Evolutionary conservation across 1,140 invertebrate species (phyloP).

Genomic region (Drosophila albomicans): DNA sequence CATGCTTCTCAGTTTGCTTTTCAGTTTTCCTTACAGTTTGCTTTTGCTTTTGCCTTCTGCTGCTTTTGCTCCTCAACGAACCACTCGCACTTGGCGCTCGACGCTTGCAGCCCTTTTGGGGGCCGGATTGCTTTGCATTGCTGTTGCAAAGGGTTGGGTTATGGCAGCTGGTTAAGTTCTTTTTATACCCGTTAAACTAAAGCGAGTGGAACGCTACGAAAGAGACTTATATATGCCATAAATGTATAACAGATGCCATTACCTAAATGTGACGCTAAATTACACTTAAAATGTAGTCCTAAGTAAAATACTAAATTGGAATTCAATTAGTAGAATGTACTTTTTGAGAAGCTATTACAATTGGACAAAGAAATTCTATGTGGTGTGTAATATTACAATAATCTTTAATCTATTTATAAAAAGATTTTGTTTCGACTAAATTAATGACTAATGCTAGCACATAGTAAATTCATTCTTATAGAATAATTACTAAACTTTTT

Average conservation of each 20-base stretch:
- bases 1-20: slow-evolving; percentile 70
- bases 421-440: too few species aligned
- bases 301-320: background rate
- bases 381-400: too few species aligned
- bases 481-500: too few species aligned
- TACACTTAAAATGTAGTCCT: background rate
- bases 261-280: slow-evolving; percentile 8
- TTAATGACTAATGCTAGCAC: too few species aligned
- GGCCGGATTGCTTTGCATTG: slow-evolving; percentile 22
- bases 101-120: slow-evolving; percentile 21
- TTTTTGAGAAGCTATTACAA: too few species aligned
- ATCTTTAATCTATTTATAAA: too few species aligned
- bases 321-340: background rate
- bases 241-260: slow-evolving; percentile 1
- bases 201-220: background rate
- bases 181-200: slow-evolving; percentile 12
- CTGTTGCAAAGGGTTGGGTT: slow-evolving; percentile 12
- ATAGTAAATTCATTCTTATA: too few species aligned
- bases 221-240: slow-evolving; percentile 1
- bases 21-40: slow-evolving; percentile 47
- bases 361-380: too few species aligned
- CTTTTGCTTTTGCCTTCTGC: slow-evolving; percentile 48
- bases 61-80: slow-evolving; percentile 34
- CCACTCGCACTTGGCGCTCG: slow-evolving; percentile 20
- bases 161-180: slow-evolving; percentile 27